These are phyloP conservation scores for Menura novaehollandiae DNA, from an alignment of 2,113 vertebrate species.

Conservation along the genomic window DNA sequence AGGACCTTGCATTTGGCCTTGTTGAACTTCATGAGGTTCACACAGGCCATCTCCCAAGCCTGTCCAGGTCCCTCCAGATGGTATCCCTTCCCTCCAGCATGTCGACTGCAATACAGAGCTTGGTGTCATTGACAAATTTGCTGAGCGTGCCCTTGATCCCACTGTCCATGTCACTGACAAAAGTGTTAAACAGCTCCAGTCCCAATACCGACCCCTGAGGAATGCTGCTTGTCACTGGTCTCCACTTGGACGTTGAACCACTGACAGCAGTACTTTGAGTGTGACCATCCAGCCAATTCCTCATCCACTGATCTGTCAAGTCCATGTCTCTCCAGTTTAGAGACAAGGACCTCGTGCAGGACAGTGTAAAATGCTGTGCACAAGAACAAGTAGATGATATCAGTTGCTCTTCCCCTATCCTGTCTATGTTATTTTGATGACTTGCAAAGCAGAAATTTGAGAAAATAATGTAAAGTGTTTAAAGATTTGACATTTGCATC, in stretches of 20 bases:
- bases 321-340: not conserved
- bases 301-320: not conserved
- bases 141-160: not conserved
- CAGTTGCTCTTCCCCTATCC: not conserved
- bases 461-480: not conserved
- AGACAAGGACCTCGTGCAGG: not conserved
- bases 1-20: not conserved
- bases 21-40: not conserved
- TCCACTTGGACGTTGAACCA: not conserved
- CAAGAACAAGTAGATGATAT: not conserved
- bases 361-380: not conserved
- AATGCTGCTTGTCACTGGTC: not conserved
- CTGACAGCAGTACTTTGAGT: fast-evolving
- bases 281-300: not conserved
- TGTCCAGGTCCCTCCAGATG: not conserved
- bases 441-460: not conserved
- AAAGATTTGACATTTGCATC: not conserved
- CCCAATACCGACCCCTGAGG: not conserved
- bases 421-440: not conserved
- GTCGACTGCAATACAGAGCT: no score
- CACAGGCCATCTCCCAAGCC: not conserved
- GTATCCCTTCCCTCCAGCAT: not conserved
- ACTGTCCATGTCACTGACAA: not conserved
- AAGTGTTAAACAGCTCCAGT: not conserved
- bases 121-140: not conserved